Evolutionary conservation across 2,797 vertebrate genomes (phyloP).

Genomic region (Tympanoctomys barrerae): DNA sequence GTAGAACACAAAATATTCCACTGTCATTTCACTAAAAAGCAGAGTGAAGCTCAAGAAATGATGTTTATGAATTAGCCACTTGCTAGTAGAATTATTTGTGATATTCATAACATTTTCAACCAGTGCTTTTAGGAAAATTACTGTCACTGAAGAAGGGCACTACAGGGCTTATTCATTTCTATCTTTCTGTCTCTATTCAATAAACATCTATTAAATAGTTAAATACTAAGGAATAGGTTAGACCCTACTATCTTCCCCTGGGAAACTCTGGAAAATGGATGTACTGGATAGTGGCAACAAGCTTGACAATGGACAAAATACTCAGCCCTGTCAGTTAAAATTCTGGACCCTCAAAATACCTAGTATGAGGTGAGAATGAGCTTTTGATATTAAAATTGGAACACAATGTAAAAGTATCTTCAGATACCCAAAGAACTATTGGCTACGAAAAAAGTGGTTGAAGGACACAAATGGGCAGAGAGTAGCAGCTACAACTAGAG

Average conservation of each 20-base stretch:
- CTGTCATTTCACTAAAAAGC: background rate
- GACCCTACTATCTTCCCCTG: background rate
- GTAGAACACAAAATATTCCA: conserved; percentile 10
- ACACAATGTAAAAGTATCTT: conserved; percentile 5
- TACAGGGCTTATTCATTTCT: conserved; percentile 26
- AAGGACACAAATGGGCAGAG: background rate
- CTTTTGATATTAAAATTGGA: background rate
- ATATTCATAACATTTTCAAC: background rate
- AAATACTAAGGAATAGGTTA: background rate
- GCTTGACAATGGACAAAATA: conserved; percentile 7
- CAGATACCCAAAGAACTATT: conserved; percentile 2
- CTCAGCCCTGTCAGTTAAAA: background rate
- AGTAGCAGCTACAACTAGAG: background rate
- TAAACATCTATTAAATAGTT: background rate
- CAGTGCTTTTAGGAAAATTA: conserved; percentile 36
- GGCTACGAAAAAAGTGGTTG: conserved; percentile 3
- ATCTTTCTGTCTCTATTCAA: conserved; percentile 21
- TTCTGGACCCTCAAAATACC: background rate
- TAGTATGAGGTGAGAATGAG: conserved; percentile 18
- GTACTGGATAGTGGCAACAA: background rate
- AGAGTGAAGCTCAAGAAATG: conserved; percentile 15
- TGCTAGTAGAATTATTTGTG: background rate
- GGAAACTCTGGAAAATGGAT: conserved; percentile 18
- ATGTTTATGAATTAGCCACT: conserved; percentile 29
- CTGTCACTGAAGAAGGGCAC: background rate